Base-by-base conservation (phyloP, 2,797 vertebrate species). In the Sebastolobus alascanus region DNA sequence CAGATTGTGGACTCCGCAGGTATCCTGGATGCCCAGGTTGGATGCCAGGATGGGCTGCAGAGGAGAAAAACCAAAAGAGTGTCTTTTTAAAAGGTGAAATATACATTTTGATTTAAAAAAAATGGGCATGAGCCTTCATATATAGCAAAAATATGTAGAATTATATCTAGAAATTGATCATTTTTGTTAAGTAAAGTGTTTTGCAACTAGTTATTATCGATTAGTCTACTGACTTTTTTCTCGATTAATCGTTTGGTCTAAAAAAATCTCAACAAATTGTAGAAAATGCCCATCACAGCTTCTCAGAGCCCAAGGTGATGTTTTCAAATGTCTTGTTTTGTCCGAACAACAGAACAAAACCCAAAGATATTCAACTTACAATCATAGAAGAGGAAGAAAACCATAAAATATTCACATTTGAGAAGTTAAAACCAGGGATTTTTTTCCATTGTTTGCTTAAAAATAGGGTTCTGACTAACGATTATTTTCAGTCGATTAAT, bases 1-100 rank as follows among this genome's bases (percentile, higher is more conserved):
- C 58, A 99, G 95, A 89, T 99, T 99, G 92, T 99, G 98, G 68
- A 99, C 97, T 0, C 99, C 98, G 33, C 99, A 99, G 3, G 98
- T 99, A 77, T 99, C 99, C 38, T 98, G 98, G 90, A 99, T 97
- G 46, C 93, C 96, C 90, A 99, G 84, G 35, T 91, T 97, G 58
- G 96, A 95, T 35, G 96, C 95, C 79, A 99, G 78, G 67, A 97
- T 61, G 73, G 98, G 99, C 99, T 99, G 43, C 74, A 91, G 59
- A 64, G 20, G 7, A 79, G 31, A 55, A 25, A 40, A 52, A 65
- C 8, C 18, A 73, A 77, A 54, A 3, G 4, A n/a, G 2, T n/a
- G 52, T 31, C 4, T 22, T 68, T 52, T 33, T 25, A 2, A 66
- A 73, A 80, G 35, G 46, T 69, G 40, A 74, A 60, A 20, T 13